These are phyloP conservation scores for Cloeon dipterum DNA, from an alignment of 2,888 invertebrate genomes.

Conservation along the genomic window DNA sequence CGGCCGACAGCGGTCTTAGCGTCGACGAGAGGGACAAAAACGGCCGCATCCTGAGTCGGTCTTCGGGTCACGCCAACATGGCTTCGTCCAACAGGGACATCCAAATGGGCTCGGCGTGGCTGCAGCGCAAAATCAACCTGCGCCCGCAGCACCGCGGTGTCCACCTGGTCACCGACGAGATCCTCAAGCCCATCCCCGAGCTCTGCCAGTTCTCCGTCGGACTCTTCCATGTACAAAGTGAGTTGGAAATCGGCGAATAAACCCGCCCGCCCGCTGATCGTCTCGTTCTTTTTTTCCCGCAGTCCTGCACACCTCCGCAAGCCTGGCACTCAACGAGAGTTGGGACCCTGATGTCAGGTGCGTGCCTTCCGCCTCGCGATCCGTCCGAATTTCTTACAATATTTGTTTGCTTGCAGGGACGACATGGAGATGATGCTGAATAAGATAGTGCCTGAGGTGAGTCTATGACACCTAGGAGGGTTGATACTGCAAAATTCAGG, in stretches of 20 bases:
- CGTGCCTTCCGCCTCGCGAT: not conserved
- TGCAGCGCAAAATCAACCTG: slow-evolving; percentile 90
- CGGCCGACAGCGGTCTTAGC: no score
- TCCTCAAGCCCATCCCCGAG: slow-evolving; percentile 83
- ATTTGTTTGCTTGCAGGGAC: slow-evolving; percentile 31
- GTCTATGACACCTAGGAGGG: no score
- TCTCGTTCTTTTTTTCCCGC: slow-evolving; percentile 20
- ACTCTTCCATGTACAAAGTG: slow-evolving; percentile 91
- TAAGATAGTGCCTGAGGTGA: slow-evolving; percentile 84
- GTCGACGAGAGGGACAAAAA: no score
- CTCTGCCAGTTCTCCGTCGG: slow-evolving; percentile 86
- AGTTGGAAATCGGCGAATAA: slow-evolving; percentile 23
- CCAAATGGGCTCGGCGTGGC: slow-evolving; percentile 93
- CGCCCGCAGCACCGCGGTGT: slow-evolving; percentile 91
- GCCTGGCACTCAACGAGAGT: slow-evolving; percentile 90
- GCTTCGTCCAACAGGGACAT: slow-evolving; percentile 71
- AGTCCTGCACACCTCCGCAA: slow-evolving; percentile 97
- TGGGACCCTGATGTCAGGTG: slow-evolving; percentile 86
- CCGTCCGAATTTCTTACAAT: not conserved
- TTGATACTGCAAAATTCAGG: no score
- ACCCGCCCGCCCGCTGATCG: not conserved
- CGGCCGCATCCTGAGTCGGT: no score
- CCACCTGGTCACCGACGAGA: slow-evolving; percentile 92
- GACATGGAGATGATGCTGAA: slow-evolving; percentile 99
- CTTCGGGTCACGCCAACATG: no score